A percentile compares a stretch with the other conserved stretches of the same genome.
Evolutionary conservation across 2,113 vertebrate genomes (phyloP).

Genomic region (Gila orcuttii): DNA sequence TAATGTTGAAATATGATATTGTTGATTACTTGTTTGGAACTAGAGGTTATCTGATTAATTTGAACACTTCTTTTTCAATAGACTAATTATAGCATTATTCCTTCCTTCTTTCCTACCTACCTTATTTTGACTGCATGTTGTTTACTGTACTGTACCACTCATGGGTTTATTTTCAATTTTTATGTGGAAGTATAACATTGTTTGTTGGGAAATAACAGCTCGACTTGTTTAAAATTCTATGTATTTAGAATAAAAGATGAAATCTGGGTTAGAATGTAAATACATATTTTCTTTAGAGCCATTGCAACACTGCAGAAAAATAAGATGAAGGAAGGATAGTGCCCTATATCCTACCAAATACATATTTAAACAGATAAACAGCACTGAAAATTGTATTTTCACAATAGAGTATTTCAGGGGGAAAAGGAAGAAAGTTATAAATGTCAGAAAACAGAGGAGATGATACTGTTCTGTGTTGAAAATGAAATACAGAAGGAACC

Average conservation of each 20-base stretch:
- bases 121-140: neutral
- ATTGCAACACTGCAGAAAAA: neutral
- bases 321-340: neutral
- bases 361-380: neutral
- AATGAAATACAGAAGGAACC: conserved; percentile 62
- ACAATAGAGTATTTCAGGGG: conserved; percentile 12
- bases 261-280: neutral
- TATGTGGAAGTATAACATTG: neutral
- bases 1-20: neutral
- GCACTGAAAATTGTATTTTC: conserved; percentile 10
- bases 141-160: neutral
- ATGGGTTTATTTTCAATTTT: neutral
- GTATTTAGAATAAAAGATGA: neutral
- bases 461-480: conserved; percentile 62
- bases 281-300: neutral
- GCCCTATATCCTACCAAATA: conserved; percentile 11
- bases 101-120: too few relatives aligned
- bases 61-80: neutral
- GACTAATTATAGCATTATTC: neutral
- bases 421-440: conserved; percentile 62
- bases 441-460: conserved; percentile 60
- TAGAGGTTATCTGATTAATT: neutral
- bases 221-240: neutral
- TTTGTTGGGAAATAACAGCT: neutral
- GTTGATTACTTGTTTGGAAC: neutral